These are phyloP conservation scores for Fistularia tabacaria DNA, from an alignment of 2,797 vertebrate species.

Conservation along the genomic window DNA sequence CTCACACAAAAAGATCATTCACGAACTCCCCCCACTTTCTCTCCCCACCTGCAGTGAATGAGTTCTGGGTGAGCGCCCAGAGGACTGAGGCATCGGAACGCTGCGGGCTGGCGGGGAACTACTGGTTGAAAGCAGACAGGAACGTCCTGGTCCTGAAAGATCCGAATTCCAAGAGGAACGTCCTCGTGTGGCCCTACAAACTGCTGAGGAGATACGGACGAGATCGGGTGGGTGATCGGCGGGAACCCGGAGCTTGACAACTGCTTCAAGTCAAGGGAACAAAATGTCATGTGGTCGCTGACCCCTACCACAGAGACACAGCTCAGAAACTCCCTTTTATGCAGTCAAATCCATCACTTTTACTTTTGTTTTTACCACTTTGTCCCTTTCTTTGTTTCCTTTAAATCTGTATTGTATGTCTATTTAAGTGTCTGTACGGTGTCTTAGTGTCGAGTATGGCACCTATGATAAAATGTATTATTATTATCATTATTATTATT, in stretches of 20 bases:
- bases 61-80: conserved; percentile 90
- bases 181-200: conserved; percentile 91
- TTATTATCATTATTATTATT: too few relatives aligned
- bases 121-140: conserved; percentile 82
- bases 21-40: background rate
- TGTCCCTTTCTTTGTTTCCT: too few relatives aligned
- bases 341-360: too few relatives aligned
- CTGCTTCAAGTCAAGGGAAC: background rate
- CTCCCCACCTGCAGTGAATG: conserved; percentile 72
- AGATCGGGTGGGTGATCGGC: conserved; percentile 80
- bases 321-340: too few relatives aligned
- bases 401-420: too few relatives aligned
- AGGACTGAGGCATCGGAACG: conserved; percentile 90
- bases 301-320: too few relatives aligned
- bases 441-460: too few relatives aligned
- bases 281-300: background rate
- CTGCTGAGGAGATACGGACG: conserved; percentile 92
- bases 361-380: too few relatives aligned
- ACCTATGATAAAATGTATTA: too few relatives aligned
- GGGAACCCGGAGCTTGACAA: too few relatives aligned
- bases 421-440: too few relatives aligned
- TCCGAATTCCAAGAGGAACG: conserved; percentile 70
- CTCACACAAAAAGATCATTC: background rate
- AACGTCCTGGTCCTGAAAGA: conserved; percentile 83
- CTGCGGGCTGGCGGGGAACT: conserved; percentile 81